Base-by-base conservation (phyloP, 2,113 vertebrate genomes). In the Nipponia nippon region DNA sequence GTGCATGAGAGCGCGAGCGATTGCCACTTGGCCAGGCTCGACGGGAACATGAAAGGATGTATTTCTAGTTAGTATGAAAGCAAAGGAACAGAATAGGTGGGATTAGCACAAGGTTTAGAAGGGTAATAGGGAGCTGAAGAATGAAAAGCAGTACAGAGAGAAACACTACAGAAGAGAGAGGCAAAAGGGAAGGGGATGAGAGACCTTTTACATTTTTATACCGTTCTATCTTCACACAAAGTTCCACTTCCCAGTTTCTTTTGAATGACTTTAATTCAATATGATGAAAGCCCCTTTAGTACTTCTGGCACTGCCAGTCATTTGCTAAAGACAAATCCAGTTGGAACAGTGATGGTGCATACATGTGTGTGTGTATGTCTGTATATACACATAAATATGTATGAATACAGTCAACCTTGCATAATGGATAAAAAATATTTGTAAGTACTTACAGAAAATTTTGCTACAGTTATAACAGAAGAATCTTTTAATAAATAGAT, bases 351-450 rank as follows among this genome's bases (percentile, higher is more conserved):
- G 61, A 53, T 17, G 10, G 26, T 49, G 13, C 17, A 42, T 29
- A 29, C 0, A 0, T 19, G 2, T 16, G 2, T n/a, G 34, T 55
- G 14, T 27, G 8, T n/a, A 34, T 42, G 25, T 34, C 42, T 65
- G 20, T 15, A 40, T 16, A 29, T 34, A 56, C 2, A 22, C 15
- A 40, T 13, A 47, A 17, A 34, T 34, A 26, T 53, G 7, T 34
- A 53, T 44, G 3, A 70, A 86, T n/a, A 44, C 14, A 78, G 27
- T 18, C 50, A 66, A 42, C 11, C 18, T 73, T 78, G 47, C 15
- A 26, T 42, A 67, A 62, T 19, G 53, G 29, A n/a, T 61, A 7
- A 49, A 86, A 91, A 87, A 42, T 13, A 66, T 22, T 81, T 83
- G 9, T n/a, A 77, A 69, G 21, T 77, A 42, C 11, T 91, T 91